Evolutionary conservation across 2,888 invertebrate genomes (phyloP).

Genomic region (Hoplodrina blanda): DNA sequence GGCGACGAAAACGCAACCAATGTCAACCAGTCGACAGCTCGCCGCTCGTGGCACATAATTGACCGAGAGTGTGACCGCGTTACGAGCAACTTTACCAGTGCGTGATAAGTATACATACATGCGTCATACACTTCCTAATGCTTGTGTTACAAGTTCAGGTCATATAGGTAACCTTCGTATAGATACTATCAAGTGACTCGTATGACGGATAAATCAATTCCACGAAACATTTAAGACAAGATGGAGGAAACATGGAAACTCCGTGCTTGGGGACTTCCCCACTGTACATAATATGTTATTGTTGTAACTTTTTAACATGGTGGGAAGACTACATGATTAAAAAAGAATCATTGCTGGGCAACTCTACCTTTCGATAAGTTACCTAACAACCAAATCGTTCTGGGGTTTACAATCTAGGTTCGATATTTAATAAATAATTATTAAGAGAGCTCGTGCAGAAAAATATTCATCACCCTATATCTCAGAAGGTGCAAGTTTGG

Average conservation of each 20-base stretch:
- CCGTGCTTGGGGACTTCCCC: constrained; percentile 48
- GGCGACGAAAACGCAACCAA: constrained; percentile 76
- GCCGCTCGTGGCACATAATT: constrained; percentile 72
- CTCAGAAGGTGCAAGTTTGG: no score
- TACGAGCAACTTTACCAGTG: constrained; percentile 67
- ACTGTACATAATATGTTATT: constrained; percentile 17
- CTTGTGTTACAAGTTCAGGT: constrained; percentile 67
- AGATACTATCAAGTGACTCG: constrained; percentile 21
- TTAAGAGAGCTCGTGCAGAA: no score
- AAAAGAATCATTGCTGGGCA: background rate
- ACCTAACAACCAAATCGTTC: background rate
- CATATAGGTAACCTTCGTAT: constrained; percentile 49
- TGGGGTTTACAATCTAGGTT: background rate
- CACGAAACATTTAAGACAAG: constrained; percentile 20
- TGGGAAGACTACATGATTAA: constrained; percentile 25
- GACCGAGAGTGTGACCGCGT: constrained; percentile 74
- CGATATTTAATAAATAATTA: background rate
- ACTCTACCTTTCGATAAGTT: background rate
- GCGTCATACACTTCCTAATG: constrained; percentile 70
- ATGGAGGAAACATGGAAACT: constrained; percentile 28
- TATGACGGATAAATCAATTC: constrained; percentile 25
- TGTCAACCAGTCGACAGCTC: constrained; percentile 76
- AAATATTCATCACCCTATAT: no score
- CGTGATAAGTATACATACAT: constrained; percentile 63
- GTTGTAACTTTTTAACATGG: constrained; percentile 12